Conservation (phyloP, 2,113 vertebrate species). For the Vireo altiloquus region DNA sequence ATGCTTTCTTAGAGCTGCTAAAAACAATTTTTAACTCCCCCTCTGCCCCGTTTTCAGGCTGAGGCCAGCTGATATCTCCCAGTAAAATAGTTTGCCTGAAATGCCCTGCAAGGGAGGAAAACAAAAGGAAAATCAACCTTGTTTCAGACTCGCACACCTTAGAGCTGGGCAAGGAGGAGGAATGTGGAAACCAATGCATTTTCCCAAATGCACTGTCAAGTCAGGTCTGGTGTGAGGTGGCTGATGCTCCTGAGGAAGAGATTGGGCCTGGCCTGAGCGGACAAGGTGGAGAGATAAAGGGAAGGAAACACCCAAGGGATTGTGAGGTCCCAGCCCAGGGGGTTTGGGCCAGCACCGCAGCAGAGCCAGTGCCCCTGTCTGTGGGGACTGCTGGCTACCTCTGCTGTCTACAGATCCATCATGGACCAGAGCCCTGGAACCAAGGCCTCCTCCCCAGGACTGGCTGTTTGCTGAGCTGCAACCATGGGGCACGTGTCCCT, state of each 20-base stretch:
- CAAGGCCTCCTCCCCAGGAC: fast-evolving
- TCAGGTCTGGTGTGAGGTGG: neutral
- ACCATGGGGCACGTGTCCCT: neutral
- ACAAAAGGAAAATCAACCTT: neutral
- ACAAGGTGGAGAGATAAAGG: neutral
- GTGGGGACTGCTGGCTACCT: neutral
- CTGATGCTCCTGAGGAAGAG: neutral
- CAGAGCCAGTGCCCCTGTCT: fast-evolving
- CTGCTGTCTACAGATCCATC: fast-evolving
- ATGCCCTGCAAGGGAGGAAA: neutral
- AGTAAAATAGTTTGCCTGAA: neutral
- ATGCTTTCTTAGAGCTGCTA: neutral
- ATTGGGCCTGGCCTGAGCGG: fast-evolving
- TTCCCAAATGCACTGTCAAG: neutral
- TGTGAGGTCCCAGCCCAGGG: neutral
- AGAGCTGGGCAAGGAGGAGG: neutral
- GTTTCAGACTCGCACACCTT: fast-evolving
- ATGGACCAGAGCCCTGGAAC: neutral
- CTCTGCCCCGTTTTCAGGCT: neutral
- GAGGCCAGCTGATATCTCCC: neutral
- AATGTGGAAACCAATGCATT: neutral
- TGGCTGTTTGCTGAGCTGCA: neutral
- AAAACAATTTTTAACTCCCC: neutral
- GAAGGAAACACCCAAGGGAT: neutral
- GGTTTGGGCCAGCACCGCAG: neutral